Conservation (phyloP, 2,113 vertebrate genomes). For the Cyanistes caeruleus region DNA sequence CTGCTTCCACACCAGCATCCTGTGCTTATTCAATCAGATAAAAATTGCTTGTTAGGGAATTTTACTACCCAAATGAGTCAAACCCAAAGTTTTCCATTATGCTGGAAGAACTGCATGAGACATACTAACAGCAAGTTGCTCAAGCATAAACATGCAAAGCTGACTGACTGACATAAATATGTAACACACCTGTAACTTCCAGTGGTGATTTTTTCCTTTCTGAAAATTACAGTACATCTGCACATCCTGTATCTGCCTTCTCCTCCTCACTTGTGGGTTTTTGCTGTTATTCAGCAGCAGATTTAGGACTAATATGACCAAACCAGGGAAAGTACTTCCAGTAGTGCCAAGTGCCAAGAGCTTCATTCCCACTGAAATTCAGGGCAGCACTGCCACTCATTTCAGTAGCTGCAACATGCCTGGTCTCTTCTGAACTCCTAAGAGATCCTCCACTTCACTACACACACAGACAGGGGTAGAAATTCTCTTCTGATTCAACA, state of each 20-base stretch:
- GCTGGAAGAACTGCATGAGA: not conserved
- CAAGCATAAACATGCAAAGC: not conserved
- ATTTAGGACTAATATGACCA: not conserved
- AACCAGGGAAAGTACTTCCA: not conserved
- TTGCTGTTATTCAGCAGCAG: not conserved
- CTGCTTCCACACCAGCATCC: not conserved
- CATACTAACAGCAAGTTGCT: not conserved
- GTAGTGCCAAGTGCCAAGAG: too few species aligned
- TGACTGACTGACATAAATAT: not conserved
- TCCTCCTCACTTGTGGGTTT: not conserved
- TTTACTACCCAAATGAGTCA: not conserved
- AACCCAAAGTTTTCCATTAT: not conserved
- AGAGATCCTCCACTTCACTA: not conserved
- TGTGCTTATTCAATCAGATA: not conserved
- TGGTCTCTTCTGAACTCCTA: not conserved
- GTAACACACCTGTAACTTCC: not conserved
- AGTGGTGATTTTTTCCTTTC: not conserved
- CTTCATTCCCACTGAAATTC: not conserved
- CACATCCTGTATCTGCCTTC: not conserved
- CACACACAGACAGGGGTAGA: accelerated
- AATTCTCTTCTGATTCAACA: not conserved
- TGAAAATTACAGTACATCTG: not conserved
- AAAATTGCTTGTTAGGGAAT: not conserved
- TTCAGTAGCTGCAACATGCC: not conserved
- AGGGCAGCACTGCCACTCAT: not conserved